Evolutionary conservation across 2,797 vertebrate genomes (phyloP).

Genomic region (Enteromius paludinosus): DNA sequence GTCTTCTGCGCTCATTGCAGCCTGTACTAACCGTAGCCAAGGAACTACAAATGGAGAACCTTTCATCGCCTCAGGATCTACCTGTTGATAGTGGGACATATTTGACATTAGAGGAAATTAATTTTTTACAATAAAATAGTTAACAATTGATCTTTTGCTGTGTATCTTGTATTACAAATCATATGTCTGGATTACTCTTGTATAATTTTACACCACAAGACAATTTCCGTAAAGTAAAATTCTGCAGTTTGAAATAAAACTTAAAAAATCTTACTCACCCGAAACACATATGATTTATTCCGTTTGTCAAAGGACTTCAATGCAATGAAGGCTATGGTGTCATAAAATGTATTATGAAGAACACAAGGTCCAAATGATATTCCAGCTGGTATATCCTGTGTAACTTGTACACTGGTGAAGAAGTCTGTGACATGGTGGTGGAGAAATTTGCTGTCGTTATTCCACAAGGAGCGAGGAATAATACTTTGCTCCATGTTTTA

Average conservation of each 20-base stretch:
- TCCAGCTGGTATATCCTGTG: slow-evolving; percentile 84
- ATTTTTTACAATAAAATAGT: not conserved
- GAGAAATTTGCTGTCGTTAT: slow-evolving; percentile 81
- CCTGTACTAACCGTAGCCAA: slow-evolving; percentile 86
- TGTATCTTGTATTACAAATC: not conserved
- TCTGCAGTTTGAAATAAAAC: not conserved
- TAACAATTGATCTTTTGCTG: not conserved
- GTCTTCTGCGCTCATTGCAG: slow-evolving; percentile 81
- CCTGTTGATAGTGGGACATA: slow-evolving; percentile 71
- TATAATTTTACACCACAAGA: not conserved
- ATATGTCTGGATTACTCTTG: not conserved
- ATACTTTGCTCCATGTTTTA: slow-evolving; percentile 81
- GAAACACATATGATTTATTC: slow-evolving; percentile 83
- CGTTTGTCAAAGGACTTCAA: slow-evolving; percentile 85
- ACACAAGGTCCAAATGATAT: slow-evolving; percentile 85
- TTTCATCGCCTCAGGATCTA: slow-evolving; percentile 84
- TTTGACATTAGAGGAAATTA: slow-evolving; percentile 1
- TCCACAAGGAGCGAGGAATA: slow-evolving; percentile 82
- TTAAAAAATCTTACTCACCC: slow-evolving; percentile 73
- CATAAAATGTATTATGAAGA: slow-evolving; percentile 85
- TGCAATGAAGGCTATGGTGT: slow-evolving; percentile 90
- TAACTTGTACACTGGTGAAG: slow-evolving; percentile 84
- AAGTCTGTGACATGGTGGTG: slow-evolving; percentile 83
- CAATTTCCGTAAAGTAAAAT: not conserved
- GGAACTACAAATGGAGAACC: slow-evolving; percentile 80